phyloP scores from a whole-genome alignment of 2,113 vertebrate genomes.

The Penelope pileata region DNA sequence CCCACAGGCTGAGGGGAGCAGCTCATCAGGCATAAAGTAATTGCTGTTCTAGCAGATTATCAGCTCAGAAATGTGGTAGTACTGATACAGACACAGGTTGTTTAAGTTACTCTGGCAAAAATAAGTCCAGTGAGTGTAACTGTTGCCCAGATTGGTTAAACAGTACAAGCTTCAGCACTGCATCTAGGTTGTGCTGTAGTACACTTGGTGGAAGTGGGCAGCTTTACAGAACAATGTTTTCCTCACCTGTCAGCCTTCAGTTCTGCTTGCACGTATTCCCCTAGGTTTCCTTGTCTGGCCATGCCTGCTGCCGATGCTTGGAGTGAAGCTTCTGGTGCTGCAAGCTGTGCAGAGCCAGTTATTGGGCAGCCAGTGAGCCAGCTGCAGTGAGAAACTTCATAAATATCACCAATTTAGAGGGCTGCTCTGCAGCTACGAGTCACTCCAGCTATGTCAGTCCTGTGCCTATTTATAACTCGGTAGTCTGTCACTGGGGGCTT shows the following conservation, averaged over 20 bases:
- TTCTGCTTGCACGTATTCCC: not conserved
- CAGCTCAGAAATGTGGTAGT: not conserved
- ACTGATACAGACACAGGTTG: too few relatives aligned
- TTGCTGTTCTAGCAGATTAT: not conserved
- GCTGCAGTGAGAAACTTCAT: slow-evolving; percentile 50
- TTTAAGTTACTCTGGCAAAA: not conserved
- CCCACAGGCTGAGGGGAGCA: not conserved
- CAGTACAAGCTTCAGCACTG: not conserved
- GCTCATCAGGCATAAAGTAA: not conserved
- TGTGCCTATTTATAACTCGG: slow-evolving; percentile 68
- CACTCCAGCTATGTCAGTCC: slow-evolving; percentile 59
- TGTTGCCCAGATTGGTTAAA: not conserved
- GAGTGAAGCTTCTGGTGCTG: not conserved
- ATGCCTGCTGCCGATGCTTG: not conserved
- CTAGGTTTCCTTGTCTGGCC: not conserved
- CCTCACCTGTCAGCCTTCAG: not conserved
- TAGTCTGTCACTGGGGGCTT: slow-evolving; percentile 65
- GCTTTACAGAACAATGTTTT: not conserved
- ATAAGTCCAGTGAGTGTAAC: not conserved
- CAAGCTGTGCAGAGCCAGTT: not conserved
- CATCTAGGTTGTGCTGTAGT: not conserved
- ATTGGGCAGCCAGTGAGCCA: slow-evolving; percentile 9
- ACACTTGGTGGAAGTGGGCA: not conserved
- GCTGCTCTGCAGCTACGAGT: slow-evolving; percentile 41
- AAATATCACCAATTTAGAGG: slow-evolving; percentile 65